Evolutionary conservation across 2,888 invertebrate species (phyloP).

Genomic region (Stegophylla sp.): DNA sequence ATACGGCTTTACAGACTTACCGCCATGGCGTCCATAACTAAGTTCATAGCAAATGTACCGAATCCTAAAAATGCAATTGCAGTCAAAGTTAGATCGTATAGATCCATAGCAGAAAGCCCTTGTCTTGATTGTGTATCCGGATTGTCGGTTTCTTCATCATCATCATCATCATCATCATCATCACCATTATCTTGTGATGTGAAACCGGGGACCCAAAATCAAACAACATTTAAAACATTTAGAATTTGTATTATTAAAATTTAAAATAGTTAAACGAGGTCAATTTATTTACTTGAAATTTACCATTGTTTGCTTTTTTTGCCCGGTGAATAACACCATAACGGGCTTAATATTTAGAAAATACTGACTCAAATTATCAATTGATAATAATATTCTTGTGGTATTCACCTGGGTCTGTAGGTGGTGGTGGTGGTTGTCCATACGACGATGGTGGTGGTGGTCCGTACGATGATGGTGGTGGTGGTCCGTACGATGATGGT

Average conservation of each 20-base stretch:
- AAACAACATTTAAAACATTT: not conserved
- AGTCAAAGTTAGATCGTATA: constrained; percentile 44
- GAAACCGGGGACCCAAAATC: not conserved
- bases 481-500: not conserved
- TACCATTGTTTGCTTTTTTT: too few species aligned
- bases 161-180: not conserved
- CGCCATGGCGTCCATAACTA: constrained; percentile 48
- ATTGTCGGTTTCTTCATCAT: not conserved
- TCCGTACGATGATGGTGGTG: constrained; percentile 1
- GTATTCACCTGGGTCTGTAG: not conserved
- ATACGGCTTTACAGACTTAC: not conserved
- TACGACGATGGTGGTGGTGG: not conserved
- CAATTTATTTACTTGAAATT: too few species aligned
- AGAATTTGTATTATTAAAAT: too few species aligned
- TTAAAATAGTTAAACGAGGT: too few species aligned
- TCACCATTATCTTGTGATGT: not conserved
- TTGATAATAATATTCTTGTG: not conserved
- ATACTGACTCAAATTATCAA: not conserved
- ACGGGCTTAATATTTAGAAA: too few species aligned
- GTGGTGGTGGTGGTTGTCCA: not conserved
- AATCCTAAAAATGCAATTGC: constrained; percentile 53
- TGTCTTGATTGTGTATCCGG: too few species aligned
- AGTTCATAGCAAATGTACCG: constrained; percentile 46
- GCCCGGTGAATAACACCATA: too few species aligned
- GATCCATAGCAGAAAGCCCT: constrained; percentile 28